Percentiles rank a stretch among this genome's conserved stretches.
These are phyloP conservation scores for Theonella swinhoei DNA, from an alignment of 37 sponge, comb jelly and placozoan genomes.

Conservation along the genomic window DNA sequence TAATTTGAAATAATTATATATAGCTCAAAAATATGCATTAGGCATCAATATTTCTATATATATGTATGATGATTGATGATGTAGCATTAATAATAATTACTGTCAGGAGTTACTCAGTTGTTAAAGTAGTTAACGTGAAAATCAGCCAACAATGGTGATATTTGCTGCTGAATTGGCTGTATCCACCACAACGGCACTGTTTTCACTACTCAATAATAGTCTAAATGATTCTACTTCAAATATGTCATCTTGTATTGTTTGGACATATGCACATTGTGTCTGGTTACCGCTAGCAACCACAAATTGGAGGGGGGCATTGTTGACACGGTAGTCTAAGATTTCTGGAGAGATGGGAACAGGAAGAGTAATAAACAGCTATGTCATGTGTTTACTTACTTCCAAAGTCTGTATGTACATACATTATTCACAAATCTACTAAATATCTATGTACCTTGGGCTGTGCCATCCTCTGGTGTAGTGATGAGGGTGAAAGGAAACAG, in stretches of 20 bases:
- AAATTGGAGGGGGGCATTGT: neutral
- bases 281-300: neutral
- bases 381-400: too few relatives aligned
- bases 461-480: neutral
- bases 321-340: neutral
- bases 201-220: neutral
- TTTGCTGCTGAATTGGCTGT: neutral
- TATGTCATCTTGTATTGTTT: neutral
- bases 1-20: too few relatives aligned
- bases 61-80: too few relatives aligned
- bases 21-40: neutral
- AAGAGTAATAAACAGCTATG: too few relatives aligned
- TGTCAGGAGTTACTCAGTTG: too few relatives aligned
- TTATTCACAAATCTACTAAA: too few relatives aligned
- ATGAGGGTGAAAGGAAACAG: neutral
- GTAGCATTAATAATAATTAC: too few relatives aligned
- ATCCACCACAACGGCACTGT: neutral
- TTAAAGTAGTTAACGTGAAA: too few relatives aligned
- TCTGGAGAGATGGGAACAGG: too few relatives aligned
- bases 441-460: neutral
- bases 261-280: neutral
- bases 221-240: neutral
- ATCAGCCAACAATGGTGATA: too few relatives aligned
- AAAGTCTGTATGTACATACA: too few relatives aligned
- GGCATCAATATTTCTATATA: neutral